A percentile compares a stretch with the other conserved stretches of the same genome.
Conservation (phyloP, 2,888 invertebrate species). For the Operophtera brumata region DNA sequence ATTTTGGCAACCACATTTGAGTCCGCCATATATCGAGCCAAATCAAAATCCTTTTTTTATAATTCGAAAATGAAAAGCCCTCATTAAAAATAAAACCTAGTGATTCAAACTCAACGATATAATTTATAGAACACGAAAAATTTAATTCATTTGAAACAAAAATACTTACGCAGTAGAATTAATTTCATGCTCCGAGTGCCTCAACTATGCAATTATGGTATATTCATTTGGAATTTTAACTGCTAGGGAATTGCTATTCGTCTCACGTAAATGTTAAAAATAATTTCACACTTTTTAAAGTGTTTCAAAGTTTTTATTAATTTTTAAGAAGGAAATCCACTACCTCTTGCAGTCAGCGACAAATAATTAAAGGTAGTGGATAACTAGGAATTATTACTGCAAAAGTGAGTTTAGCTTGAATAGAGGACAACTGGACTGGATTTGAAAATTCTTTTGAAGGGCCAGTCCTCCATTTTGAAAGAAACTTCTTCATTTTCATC, state of each 20-base stretch:
- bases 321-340: constrained; percentile 13
- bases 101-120: constrained; percentile 15
- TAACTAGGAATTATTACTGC: constrained; percentile 1
- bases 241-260: constrained; percentile 44
- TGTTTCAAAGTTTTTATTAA: constrained; percentile 19
- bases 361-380: constrained; percentile 26
- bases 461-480: too few relatives aligned
- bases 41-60: too few relatives aligned
- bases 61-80: too few relatives aligned
- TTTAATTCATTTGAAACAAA: constrained; percentile 28
- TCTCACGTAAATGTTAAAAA: constrained; percentile 46
- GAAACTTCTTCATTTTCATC: too few relatives aligned
- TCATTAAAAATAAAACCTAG: constrained; percentile 22
- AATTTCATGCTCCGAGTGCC: constrained; percentile 59
- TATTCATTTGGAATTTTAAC: constrained; percentile 49
- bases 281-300: constrained; percentile 38
- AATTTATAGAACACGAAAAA: constrained; percentile 25
- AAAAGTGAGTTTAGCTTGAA: constrained; percentile 6
- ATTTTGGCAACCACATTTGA: too few relatives aligned
- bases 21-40: too few relatives aligned
- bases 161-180: constrained; percentile 44
- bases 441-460: neutral
- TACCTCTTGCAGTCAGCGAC: constrained; percentile 21
- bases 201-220: constrained; percentile 56
- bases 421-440: constrained; percentile 1